These are phyloP conservation scores for Gobio occitaniae DNA, from an alignment of 2,797 vertebrate species.

Conservation along the genomic window DNA sequence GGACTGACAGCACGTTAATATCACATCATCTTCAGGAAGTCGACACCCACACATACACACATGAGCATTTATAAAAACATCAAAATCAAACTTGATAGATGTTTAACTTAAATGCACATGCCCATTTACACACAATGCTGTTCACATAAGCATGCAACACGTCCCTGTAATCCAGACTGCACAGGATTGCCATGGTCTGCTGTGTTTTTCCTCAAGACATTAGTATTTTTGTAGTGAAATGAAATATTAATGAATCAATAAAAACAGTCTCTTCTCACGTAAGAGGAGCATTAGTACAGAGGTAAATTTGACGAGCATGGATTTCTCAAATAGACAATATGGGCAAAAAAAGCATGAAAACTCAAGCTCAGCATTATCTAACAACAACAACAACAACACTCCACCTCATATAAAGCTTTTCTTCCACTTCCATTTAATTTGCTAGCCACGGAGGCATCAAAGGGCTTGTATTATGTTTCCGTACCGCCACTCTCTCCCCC, in stretches of 20 bases:
- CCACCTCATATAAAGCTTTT: too few species aligned
- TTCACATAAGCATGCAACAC: not conserved
- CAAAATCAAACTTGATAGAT: not conserved
- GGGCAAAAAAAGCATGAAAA: too few species aligned
- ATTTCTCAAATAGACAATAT: too few species aligned
- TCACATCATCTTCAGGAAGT: slow-evolving; percentile 20
- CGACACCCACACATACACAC: not conserved
- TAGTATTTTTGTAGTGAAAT: not conserved
- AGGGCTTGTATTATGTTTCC: not conserved
- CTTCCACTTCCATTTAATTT: too few species aligned
- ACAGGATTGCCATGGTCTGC: not conserved
- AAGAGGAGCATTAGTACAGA: not conserved
- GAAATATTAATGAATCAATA: not conserved
- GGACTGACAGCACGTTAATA: slow-evolving; percentile 7
- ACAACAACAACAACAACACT: too few species aligned
- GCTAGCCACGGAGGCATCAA: not conserved
- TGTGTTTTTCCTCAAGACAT: not conserved
- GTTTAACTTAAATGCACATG: not conserved
- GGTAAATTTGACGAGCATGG: not conserved
- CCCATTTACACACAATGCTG: not conserved
- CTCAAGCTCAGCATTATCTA: too few species aligned
- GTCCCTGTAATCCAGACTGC: not conserved
- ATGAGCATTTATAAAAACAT: not conserved
- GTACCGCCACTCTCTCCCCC: not conserved
- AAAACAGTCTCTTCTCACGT: not conserved